A percentile compares a stretch with the other conserved stretches of the same genome.
phyloP scores from a whole-genome alignment of 2,113 vertebrate species.

The Archilochus colubris region DNA sequence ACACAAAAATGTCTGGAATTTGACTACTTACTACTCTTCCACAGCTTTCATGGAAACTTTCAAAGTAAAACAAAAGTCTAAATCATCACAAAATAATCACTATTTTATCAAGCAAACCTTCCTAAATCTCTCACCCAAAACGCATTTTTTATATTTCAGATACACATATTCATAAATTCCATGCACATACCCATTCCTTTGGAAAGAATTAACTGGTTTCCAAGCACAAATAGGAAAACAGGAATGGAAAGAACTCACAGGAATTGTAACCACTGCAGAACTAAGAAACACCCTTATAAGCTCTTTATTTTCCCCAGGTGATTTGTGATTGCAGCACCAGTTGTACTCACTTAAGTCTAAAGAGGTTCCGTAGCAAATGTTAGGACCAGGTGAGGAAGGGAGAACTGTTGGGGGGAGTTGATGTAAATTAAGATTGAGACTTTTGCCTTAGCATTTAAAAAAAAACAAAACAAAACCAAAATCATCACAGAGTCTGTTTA shows the following conservation, averaged over 20 bases:
- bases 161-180: background rate
- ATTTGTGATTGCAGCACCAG: background rate
- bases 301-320: background rate
- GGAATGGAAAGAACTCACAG: rapidly evolving
- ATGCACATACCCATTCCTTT: rapidly evolving
- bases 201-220: rapidly evolving
- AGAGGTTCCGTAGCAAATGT: rapidly evolving
- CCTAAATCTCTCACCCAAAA: background rate
- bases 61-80: background rate
- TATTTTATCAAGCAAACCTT: background rate
- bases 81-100: background rate
- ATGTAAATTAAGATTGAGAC: background rate
- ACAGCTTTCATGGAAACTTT: background rate
- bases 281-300: background rate
- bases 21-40: background rate
- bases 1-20: background rate
- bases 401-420: background rate
- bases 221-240: rapidly evolving
- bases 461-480: background rate
- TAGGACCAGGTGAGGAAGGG: background rate
- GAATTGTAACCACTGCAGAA: rapidly evolving
- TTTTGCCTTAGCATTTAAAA: background rate
- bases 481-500: background rate
- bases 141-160: background rate
- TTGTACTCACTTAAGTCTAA: background rate